phyloP scores from a whole-genome alignment of 2,797 vertebrate genomes.

The Lithobates sylvaticus region DNA sequence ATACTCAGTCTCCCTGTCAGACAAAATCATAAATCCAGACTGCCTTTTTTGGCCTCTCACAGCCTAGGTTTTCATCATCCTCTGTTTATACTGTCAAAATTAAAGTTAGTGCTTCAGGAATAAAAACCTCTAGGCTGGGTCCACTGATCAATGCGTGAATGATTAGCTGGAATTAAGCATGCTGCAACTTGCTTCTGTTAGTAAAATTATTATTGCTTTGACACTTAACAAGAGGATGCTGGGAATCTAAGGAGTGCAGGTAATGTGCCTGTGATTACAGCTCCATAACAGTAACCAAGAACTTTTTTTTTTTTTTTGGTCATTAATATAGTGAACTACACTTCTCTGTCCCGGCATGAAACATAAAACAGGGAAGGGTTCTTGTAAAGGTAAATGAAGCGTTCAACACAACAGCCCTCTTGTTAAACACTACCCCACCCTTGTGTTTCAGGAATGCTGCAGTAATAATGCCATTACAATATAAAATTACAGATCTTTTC shows the following conservation, averaged over 20 bases:
- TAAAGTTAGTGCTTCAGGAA: conserved; percentile 9
- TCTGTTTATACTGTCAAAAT: conserved; percentile 18
- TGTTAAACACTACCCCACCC: conserved; percentile 66
- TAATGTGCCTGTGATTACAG: background rate
- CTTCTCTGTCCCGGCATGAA: background rate
- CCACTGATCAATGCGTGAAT: conserved; percentile 17
- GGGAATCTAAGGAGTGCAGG: background rate
- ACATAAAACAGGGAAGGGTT: conserved; percentile 55
- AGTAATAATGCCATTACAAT: conserved; percentile 58
- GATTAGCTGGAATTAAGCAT: conserved; percentile 49
- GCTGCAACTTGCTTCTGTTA: conserved; percentile 36
- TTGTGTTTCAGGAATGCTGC: conserved; percentile 64
- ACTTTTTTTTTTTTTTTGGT: background rate
- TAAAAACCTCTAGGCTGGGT: conserved; percentile 18
- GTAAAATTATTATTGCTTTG: conserved; percentile 15
- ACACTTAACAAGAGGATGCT: conserved; percentile 23
- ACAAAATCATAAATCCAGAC: too few relatives aligned
- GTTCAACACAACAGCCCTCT: conserved; percentile 60
- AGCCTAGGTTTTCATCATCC: background rate
- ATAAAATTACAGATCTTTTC: conserved; percentile 61
- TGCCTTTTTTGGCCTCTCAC: background rate
- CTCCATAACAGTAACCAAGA: background rate
- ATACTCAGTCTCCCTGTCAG: too few relatives aligned
- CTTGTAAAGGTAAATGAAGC: conserved; percentile 57
- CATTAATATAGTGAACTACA: background rate